phyloP scores from a whole-genome alignment of 2,113 vertebrate genomes.

The Lepidothrix coronata region DNA sequence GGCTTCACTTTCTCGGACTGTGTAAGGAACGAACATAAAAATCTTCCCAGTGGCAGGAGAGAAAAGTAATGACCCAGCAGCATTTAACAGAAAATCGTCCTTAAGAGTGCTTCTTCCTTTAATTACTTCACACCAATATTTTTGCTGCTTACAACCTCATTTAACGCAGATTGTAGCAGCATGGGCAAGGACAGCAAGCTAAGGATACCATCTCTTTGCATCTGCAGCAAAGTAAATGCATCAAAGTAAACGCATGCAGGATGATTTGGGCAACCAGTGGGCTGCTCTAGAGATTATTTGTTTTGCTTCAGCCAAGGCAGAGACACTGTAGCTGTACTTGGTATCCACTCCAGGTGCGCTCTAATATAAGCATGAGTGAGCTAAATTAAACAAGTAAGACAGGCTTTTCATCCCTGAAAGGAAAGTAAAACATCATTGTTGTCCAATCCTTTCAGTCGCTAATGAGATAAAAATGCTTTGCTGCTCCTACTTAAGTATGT shows the following conservation, averaged over 20 bases:
- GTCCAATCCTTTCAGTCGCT: conserved; percentile 42
- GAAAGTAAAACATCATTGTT: conserved; percentile 50
- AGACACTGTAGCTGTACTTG: neutral
- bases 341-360: neutral
- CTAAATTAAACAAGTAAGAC: conserved; percentile 52
- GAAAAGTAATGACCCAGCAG: neutral
- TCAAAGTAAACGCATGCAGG: neutral
- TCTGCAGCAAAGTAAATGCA: neutral
- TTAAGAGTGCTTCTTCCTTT: neutral
- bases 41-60: neutral
- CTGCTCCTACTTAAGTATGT: conserved; percentile 9
- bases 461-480: conserved; percentile 41
- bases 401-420: conserved; percentile 27
- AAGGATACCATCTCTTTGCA: neutral
- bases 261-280: neutral
- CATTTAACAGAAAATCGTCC: neutral
- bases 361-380: conserved; percentile 39
- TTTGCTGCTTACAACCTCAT: neutral
- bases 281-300: neutral
- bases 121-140: neutral
- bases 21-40: neutral
- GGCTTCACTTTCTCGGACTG: neutral
- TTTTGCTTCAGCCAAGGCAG: neutral
- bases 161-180: neutral
- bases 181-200: neutral